A percentile compares a stretch with the other conserved stretches of the same genome.
Evolutionary conservation across 2,113 vertebrate species (phyloP).

Genomic region (Mus musculus): GRCm39 chr13:47237501-47238000

Average conservation of each 20-base stretch:
- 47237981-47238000: constrained; percentile 82
- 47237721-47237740: constrained; percentile 64
- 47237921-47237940: constrained; percentile 74
- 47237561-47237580: constrained; percentile 21
- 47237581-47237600: constrained; percentile 22
- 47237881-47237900: constrained; percentile 69
- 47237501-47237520: constrained; percentile 58
- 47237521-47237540: constrained; percentile 60
- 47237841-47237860: constrained; percentile 69
- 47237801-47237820: constrained; percentile 68
- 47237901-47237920: constrained; percentile 78
- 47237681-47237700: constrained; percentile 32
- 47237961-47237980: constrained; percentile 69
- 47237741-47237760: constrained; percentile 68
- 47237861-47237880: constrained; percentile 72
- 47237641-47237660: background rate
- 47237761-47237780: constrained; percentile 66
- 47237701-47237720: constrained; percentile 68
- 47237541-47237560: constrained; percentile 45
- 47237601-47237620: background rate
- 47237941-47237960: constrained; percentile 80
- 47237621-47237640: background rate
- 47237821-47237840: constrained; percentile 80
- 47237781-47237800: constrained; percentile 65
- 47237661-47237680: constrained; percentile 25